Base-by-base conservation (phyloP, 2,888 invertebrate genomes). In the Emmelina monodactyla region DNA sequence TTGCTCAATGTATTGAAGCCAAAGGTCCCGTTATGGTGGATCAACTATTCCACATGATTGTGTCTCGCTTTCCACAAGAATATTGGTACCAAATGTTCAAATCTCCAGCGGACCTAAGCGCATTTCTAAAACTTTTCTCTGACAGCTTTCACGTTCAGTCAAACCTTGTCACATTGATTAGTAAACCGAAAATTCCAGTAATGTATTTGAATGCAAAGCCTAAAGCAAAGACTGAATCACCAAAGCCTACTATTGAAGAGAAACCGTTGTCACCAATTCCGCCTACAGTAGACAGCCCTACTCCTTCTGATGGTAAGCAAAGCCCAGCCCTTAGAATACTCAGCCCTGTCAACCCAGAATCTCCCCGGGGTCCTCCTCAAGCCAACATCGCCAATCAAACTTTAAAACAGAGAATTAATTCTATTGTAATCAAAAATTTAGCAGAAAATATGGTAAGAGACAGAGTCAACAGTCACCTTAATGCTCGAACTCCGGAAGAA, bases 81-180 rank as follows among this genome's bases (percentile, higher is more conserved):
- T 85, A 87, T 47, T 92, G 91, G 89, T 85, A 88, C 52, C 88
- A 88, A 55, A 88, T 95, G 78, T 95, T 96, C 55, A 94, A 94
- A 62, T 94, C 92, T 2, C 88, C 93, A 0, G 89, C 89, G 37
- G 96, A 97, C 70, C 80, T 97, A 47, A 88, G 89, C 33, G 94
- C 94, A 32, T 96, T 97, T 62, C 79, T 97, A 35, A 90, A 93
- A 65, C 86, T 97, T 75, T 94, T 96, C 63, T 91, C 94, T n/a
- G 92, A 95, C 64, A 88, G 92, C 53, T 96, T 96, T 72, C 92
- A 93, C 63, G 93, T 97, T 42, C 94, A 96, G 62, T 87, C 93
- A 35, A 95, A 96, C 80, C 85, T 94, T 67, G 93, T 94, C 52
- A 92, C 92, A 37, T 72, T 94, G 46, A 84, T 92, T 51, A 88